phyloP scores from a whole-genome alignment of 2,888 invertebrate species.

The Tachystola acroxantha region DNA sequence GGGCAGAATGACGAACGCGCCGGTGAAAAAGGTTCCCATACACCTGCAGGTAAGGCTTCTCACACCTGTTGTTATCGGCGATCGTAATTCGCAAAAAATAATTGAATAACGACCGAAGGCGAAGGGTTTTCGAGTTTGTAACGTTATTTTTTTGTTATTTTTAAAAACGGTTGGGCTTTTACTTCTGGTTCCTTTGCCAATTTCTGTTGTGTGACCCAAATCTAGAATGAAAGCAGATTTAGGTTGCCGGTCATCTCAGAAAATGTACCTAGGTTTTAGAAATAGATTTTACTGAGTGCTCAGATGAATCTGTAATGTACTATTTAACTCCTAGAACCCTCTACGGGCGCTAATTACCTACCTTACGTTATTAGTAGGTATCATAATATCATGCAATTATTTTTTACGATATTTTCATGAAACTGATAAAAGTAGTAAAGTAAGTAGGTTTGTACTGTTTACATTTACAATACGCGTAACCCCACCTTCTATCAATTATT shows the following conservation, averaged over 20 bases:
- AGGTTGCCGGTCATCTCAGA: conserved; percentile 21
- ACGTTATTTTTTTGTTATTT: conserved; percentile 1
- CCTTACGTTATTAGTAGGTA: too few species aligned
- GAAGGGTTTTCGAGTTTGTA: background rate
- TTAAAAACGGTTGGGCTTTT: background rate
- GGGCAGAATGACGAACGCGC: conserved; percentile 80
- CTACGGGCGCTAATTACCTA: too few species aligned
- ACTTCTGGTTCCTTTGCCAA: conserved; percentile 2
- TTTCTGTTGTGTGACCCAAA: conserved; percentile 22
- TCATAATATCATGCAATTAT: too few species aligned
- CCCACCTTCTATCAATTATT: too few species aligned
- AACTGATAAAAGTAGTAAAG: too few species aligned
- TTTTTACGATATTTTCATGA: too few species aligned
- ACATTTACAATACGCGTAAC: too few species aligned
- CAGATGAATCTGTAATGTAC: background rate
- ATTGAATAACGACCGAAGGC: conserved; percentile 5
- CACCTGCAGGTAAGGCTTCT: conserved; percentile 88
- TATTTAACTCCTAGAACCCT: too few species aligned
- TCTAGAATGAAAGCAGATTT: conserved; percentile 16
- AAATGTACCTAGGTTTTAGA: conserved; percentile 8
- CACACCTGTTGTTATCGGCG: conserved; percentile 49
- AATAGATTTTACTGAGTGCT: conserved; percentile 8
- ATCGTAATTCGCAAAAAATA: conserved; percentile 26
- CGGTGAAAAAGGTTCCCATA: conserved; percentile 96
- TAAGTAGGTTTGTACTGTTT: too few species aligned